phyloP scores from a whole-genome alignment of 2,888 invertebrate genomes.

The Myathropa florea region DNA sequence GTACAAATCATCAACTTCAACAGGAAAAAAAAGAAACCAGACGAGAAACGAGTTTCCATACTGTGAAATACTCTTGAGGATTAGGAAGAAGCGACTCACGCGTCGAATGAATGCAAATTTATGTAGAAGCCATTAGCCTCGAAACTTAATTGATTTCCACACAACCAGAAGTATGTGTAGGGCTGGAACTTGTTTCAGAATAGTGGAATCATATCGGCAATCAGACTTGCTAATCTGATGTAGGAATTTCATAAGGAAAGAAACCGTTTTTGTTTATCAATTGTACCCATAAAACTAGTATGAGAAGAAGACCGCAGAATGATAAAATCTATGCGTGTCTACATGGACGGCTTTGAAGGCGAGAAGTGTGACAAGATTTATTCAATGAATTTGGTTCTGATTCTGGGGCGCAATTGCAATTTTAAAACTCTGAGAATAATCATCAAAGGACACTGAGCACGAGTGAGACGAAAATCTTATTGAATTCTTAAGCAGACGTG shows the following conservation, averaged over 20 bases:
- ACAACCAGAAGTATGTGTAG: background rate
- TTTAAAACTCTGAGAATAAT: no score
- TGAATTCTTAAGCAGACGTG: no score
- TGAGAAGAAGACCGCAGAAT: no score
- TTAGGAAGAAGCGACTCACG: background rate
- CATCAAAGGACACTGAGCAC: no score
- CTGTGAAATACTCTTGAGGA: background rate
- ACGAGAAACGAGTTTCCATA: background rate
- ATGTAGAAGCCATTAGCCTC: slow-evolving; percentile 12
- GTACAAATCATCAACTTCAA: background rate
- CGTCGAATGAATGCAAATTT: slow-evolving; percentile 33
- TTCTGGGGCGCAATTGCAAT: no score
- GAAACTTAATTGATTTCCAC: slow-evolving; percentile 5
- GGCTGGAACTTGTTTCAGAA: background rate
- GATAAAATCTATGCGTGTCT: no score
- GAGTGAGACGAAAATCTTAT: no score
- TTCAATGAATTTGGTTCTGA: no score
- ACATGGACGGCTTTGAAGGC: no score
- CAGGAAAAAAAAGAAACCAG: background rate
- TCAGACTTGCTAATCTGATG: slow-evolving; percentile 1
- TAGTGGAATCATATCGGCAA: background rate
- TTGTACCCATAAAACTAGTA: no score
- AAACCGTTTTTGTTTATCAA: background rate
- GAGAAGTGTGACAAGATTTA: no score
- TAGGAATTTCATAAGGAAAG: background rate